Conservation (phyloP, 1,140 invertebrate genomes). For the Trinorchestia longiramus region DNA sequence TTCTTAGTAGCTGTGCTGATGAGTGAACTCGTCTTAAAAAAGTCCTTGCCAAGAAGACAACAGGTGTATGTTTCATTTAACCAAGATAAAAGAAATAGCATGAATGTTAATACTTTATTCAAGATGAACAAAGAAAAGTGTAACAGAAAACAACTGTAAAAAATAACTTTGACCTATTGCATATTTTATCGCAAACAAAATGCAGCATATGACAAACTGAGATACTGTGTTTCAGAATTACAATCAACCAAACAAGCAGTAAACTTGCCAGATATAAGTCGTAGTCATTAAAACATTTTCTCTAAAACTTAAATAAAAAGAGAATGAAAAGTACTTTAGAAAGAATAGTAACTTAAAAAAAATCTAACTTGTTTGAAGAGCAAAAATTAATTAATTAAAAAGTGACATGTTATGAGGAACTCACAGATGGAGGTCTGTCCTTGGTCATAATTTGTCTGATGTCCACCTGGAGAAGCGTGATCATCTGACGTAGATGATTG, state of each 20-base stretch:
- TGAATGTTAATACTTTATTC: neutral
- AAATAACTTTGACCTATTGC: neutral
- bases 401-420: neutral
- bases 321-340: neutral
- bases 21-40: neutral
- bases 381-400: neutral
- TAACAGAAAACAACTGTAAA: neutral
- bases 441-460: constrained; percentile 69
- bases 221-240: neutral
- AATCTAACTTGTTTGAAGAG: neutral
- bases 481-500: constrained; percentile 92
- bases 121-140: neutral
- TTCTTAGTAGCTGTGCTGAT: neutral
- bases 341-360: neutral
- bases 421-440: constrained; percentile 14
- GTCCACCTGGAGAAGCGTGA: constrained; percentile 88
- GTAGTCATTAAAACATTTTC: neutral
- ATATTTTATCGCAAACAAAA: neutral
- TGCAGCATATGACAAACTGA: neutral
- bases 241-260: neutral
- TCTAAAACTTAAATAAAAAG: neutral
- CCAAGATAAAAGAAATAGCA: neutral
- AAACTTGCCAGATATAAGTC: too few relatives aligned
- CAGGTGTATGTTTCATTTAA: neutral
- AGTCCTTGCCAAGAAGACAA: neutral